Evolutionary conservation across 2,888 invertebrate genomes (phyloP), one percentile per base, ranked within the genome.

Genomic region (Pammene aurita): DNA sequence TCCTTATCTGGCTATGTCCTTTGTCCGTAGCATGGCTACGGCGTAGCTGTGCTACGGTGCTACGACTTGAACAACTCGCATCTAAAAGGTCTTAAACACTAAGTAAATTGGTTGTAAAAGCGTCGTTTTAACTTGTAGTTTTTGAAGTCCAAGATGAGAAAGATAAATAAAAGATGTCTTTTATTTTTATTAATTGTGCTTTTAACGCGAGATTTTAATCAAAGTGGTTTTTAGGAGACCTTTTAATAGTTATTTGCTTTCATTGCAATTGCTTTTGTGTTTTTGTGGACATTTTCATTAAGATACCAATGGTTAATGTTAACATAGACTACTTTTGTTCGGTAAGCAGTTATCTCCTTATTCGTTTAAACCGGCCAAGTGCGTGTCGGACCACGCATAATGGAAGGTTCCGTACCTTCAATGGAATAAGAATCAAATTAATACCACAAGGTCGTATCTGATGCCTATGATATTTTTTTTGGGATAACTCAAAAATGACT

Each of bases 131-230:
- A 38, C 4, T 9, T 42, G 10, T 0, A 7, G 13, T 42, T 10
- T 42, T 1, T 42, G 42, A 5, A 18, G 38, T 38, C 38, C 18
- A 6, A n/a, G 61, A 62, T 41, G 50, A 41, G n/a, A 50, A 48
- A 61, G 50, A 62, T 52, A 50, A 41, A 62, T 62, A 62, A 26
- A 62, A 62, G 35, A 18, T n/a, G 10, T 48, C 38, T 62, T 50
- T 52, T 62, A 50, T 62, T 62, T 62, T 62, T 62, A 62, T 41
- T 62, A 62, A 62, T 62, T 62, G 62, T 52, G 62, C 62, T 52
- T 38, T 61, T 61, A 61, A 52, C 41, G n/a, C 7, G 50, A 52
- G 41, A 62, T 52, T 50, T 62, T 62, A 41, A 62, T 62, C 50
- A 62, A 16, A 52, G 13, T 11, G 46, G 44, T 38, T 41, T 41